Base-by-base conservation (phyloP, 2,888 invertebrate species). In the Morpho deidamia region DNA sequence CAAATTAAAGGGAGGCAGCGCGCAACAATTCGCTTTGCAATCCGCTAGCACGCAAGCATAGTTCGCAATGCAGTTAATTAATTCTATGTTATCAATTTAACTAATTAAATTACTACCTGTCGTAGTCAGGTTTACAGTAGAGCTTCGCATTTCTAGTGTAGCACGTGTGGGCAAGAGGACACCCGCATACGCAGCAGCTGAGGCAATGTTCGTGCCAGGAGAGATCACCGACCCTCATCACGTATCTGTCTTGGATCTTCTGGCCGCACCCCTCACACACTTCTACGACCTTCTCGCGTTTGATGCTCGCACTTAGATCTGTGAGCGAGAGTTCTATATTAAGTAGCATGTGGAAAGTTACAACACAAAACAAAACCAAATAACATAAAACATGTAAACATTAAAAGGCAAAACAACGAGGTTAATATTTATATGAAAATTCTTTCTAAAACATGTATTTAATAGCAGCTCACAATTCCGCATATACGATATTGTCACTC, bases 131-230 rank as follows among this genome's bases (percentile, higher is more conserved):
- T 79, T 97, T 97, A 91, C 99, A 99, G 91, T 97, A 99, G 49
- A 99, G 92, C 81, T 97, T 97, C 67, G 97, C 94, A 75, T 98
- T 97, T 65, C 97, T 93, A 52, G 96, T 95, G 91, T 97, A 99
- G 90, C 99, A 99, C 65, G 97, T 97, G 82, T 97, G 96, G 53
- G 95, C 94, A 54, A 99, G 93, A 12, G 95, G 95, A 54, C 94
- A 92, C 61, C 97, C 96, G 81, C 99, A 99, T 60, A 97, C 97
- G 74, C 95, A 95, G 90, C 99, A 99, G 71, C 95, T 94, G 60
- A 99, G 93, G 87, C 99, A 99, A 76, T 95, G 95, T 76, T 98
- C 98, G 90, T 99, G 99, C 95, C 98, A 99, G 74, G 96, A 96
- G 55, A 96, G 92, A 71, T 98, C 98, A 47, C 96, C 95, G 44